Conservation (phyloP, 2,113 vertebrate genomes). For the Cyanoderma ruficeps region DNA sequence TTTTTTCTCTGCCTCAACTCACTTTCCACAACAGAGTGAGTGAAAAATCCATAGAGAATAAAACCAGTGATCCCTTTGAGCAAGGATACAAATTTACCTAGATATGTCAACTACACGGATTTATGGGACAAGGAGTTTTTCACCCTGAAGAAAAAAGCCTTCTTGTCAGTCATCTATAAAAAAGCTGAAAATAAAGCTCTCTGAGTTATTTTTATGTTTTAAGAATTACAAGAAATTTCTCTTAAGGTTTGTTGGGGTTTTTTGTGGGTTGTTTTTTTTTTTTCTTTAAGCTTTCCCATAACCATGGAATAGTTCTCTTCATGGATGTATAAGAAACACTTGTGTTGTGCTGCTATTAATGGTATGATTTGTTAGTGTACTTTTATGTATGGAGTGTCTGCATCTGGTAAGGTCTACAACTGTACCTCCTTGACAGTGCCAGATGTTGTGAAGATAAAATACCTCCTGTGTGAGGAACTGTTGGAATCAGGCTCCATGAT, state of each 20-base stretch:
- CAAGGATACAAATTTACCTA: constrained; percentile 63
- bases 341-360: constrained; percentile 30
- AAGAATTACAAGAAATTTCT: constrained; percentile 21
- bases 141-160: constrained; percentile 45
- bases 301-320: constrained; percentile 9
- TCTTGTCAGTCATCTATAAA: constrained; percentile 60
- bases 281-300: background rate
- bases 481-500: constrained; percentile 63
- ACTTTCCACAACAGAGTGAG: constrained; percentile 44
- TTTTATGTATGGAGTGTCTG: constrained; percentile 68
- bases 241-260: background rate
- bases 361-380: constrained; percentile 72
- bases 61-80: constrained; percentile 64
- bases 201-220: background rate
- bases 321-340: constrained; percentile 62
- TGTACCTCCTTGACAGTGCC: constrained; percentile 73
- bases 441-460: constrained; percentile 80
- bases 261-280: background rate
- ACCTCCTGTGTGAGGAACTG: constrained; percentile 74
- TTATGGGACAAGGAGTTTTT: constrained; percentile 68
- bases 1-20: constrained; percentile 29
- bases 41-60: constrained; percentile 63
- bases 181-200: constrained; percentile 59
- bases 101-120: constrained; percentile 59
- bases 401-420: constrained; percentile 71